Evolutionary conservation across 2,888 invertebrate species (phyloP), one percentile per base, ranked within the genome.

Genomic region (Emmelina monodactyla): DNA sequence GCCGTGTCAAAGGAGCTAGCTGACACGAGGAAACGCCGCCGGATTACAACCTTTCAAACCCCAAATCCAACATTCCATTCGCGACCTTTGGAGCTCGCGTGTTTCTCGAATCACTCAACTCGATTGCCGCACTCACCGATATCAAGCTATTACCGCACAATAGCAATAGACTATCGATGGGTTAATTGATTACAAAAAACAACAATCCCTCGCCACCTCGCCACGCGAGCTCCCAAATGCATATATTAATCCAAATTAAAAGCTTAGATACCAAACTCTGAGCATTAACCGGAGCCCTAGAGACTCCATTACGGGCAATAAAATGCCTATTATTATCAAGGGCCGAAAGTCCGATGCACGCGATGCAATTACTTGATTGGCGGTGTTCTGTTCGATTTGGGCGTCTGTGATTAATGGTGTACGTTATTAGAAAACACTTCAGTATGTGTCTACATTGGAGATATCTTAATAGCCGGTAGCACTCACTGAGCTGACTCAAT

Each of bases 331-430:
- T 78, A 78, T 78, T 76, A 76, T 76, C 76, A 73, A 75, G 76
- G 73, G 72, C 69, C 75, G 69, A 78, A 79, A 78, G 75, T 68
- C 71, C 69, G 73, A 76, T 78, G 78, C 78, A 79, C 78, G 78
- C 78, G 75, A 79, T 78, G 78, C 78, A 79, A 78, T 79, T 75
- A 78, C 75, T 73, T 79, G 78, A 79, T 78, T 79, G 76, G 75
- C 66, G 68, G 71, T 70, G 73, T 66, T 75, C 76, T 75, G 78
- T 71, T 51, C 51, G 55, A 60, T 53, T 61, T 62, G 55, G 65
- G 59, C 62, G 53, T 58, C 57, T 57, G 70, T 73, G 79, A 79
- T 79, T 75, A 73, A 79, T 79, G 70, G 70, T 58, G 70, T 63
- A 67, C 75, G 69, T 78, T 78, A 79, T 79, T 79, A 79, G 79